Evolutionary conservation across 2,113 vertebrate species (phyloP), one percentile per base, ranked within the genome.

Genomic region (Halichoeres trimaculatus): DNA sequence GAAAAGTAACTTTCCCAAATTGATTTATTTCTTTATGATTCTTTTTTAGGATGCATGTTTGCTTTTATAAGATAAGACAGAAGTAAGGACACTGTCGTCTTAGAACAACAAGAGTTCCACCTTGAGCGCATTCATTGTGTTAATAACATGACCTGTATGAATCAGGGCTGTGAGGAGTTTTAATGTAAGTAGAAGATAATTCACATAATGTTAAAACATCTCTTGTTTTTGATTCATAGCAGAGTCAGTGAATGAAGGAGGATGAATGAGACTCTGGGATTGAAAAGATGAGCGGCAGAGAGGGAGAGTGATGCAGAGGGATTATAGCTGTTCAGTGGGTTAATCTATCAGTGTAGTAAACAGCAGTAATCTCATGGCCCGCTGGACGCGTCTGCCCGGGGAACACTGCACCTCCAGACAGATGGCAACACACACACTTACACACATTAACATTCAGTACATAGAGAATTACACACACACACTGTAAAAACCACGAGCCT

Each of bases 261-360:
- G 19, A 56, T 58, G 48, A 80, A 81, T 50, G 55, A 70, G n/a
- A 75, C n/a, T 30, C 30, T 36, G n/a, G 17, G 59, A 23, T 2
- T 30, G 67, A 61, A 43, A 63, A 53, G n/a, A 55, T 8, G 16
- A 20, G 30, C 30, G 24, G 35, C 50, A 59, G 48, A 38, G 22
- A 45, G 56, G 41, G 73, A 74, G 79, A 51, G 41, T 23, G 79
- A 73, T 22, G 0, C 51, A 56, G 70, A 48, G 53, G 78, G 82
- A 90, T 90, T 89, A 85, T 74, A 75, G 26, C 77, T 84, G 86
- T 91, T 92, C 88, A 91, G 24, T 91, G 85, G 90, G 90, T 91
- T 90, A 91, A 91, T 92, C 91, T 83, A 71, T 68, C 51, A 61
- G 50, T 76, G 78, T 90, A 91, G 90, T 90, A 93, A 92, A 93